Conservation (phyloP, 2,113 vertebrate genomes). For the Tragulus kanchil region DNA sequence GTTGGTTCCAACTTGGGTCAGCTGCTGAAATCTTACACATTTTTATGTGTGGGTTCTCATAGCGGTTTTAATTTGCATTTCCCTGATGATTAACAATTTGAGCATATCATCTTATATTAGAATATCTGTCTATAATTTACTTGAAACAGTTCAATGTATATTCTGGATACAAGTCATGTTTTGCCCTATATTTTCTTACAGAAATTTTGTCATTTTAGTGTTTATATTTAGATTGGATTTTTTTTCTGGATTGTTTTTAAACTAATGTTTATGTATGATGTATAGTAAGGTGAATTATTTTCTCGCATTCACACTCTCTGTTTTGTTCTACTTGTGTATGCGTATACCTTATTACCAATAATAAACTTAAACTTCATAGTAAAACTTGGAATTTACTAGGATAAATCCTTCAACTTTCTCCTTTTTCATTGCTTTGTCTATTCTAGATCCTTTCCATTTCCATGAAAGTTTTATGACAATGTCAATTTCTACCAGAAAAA, state of each 20-base stretch:
- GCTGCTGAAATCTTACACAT: not conserved
- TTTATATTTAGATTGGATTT: not conserved
- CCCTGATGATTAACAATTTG: not conserved
- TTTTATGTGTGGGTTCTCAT: not conserved
- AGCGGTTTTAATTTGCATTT: not conserved
- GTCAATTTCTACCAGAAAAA: not conserved
- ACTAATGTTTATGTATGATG: not conserved
- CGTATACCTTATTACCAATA: not conserved
- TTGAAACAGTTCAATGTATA: not conserved
- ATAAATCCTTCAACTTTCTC: not conserved
- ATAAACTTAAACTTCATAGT: not conserved
- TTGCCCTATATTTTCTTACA: not conserved
- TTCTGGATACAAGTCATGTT: not conserved
- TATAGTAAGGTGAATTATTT: not conserved
- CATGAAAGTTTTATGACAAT: not conserved
- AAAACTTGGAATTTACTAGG: not conserved
- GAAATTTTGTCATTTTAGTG: not conserved
- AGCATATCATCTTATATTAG: not conserved
- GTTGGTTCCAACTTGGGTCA: not conserved
- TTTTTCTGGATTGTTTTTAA: not conserved
- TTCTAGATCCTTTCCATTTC: not conserved
- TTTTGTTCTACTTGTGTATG: not conserved
- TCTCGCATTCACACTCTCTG: not conserved
- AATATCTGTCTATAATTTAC: not conserved
- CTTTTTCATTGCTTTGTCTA: not conserved